These are phyloP conservation scores for Sterrhoptilus dennistouni DNA, from an alignment of 2,113 vertebrate species.

Conservation along the genomic window DNA sequence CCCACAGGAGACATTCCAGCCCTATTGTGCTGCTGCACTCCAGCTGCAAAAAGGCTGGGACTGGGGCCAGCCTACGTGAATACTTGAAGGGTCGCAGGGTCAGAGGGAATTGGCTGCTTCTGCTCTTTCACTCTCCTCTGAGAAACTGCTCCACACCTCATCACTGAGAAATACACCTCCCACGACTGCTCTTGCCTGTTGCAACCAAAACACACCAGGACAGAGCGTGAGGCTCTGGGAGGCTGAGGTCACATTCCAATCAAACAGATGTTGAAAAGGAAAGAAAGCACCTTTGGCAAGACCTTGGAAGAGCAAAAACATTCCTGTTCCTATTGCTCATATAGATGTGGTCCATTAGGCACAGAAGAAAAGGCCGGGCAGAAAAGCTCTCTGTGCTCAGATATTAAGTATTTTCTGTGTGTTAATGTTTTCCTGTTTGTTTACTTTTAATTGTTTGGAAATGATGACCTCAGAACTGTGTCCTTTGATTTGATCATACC, in stretches of 20 bases:
- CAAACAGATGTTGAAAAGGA: conserved; percentile 18
- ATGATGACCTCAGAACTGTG: not conserved
- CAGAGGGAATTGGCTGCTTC: conserved; percentile 61
- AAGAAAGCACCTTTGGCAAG: not conserved
- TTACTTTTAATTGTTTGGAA: not conserved
- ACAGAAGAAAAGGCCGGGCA: not conserved
- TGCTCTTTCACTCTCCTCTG: conserved; percentile 47
- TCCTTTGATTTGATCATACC: not conserved
- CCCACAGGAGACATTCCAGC: conserved; percentile 54
- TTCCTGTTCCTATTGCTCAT: not conserved
- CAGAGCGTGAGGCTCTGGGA: not conserved
- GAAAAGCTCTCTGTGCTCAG: not conserved
- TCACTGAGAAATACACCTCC: conserved; percentile 60
- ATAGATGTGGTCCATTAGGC: not conserved
- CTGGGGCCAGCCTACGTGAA: conserved; percentile 61
- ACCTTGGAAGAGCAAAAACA: not conserved
- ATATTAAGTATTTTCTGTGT: not conserved
- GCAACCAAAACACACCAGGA: conserved; percentile 44
- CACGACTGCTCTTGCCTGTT: not conserved
- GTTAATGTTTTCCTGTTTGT: not conserved
- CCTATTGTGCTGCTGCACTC: conserved; percentile 50
- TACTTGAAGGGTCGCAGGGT: conserved; percentile 57
- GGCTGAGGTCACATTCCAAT: conserved; percentile 54
- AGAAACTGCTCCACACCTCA: conserved; percentile 68
- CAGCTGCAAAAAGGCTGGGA: conserved; percentile 72